phyloP scores from a whole-genome alignment of 2,797 vertebrate species.

The Melanotaenia pygmaea region DNA sequence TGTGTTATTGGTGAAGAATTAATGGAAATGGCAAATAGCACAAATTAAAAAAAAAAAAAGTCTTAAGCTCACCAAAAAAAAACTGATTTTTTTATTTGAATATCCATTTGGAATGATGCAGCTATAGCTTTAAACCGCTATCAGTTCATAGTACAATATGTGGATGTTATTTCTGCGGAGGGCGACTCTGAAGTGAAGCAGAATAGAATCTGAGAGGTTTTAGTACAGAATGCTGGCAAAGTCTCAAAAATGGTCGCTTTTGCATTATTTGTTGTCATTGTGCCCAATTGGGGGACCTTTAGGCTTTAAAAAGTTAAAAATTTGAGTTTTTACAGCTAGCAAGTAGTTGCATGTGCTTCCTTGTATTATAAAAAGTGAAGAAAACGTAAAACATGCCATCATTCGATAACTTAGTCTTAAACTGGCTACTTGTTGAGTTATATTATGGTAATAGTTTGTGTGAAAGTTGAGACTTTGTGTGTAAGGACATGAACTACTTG shows the following conservation, averaged over 20 bases:
- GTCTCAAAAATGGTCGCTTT: no score
- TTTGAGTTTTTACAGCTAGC: not conserved
- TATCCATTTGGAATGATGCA: not conserved
- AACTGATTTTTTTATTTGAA: not conserved
- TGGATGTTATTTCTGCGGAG: not conserved
- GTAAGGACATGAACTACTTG: slow-evolving; percentile 23
- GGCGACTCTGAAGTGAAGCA: not conserved
- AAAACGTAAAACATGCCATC: not conserved
- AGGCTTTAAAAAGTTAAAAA: not conserved
- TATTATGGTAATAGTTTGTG: not conserved
- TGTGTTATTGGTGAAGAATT: not conserved
- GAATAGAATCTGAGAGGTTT: no score
- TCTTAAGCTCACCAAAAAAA: not conserved
- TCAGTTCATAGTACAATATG: no score
- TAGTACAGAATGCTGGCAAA: no score
- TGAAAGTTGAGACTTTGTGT: slow-evolving; percentile 6
- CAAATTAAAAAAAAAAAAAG: not conserved
- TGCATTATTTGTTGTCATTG: no score
- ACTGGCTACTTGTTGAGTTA: not conserved
- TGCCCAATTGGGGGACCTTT: no score
- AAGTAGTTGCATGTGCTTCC: not conserved
- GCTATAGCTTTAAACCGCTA: not conserved
- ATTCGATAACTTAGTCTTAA: not conserved
- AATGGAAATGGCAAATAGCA: not conserved
- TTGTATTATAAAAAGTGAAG: not conserved